Evolutionary conservation across 2,113 vertebrate genomes (phyloP), one percentile per base, ranked within the genome.

Genomic region (Gambusia affinis): DNA sequence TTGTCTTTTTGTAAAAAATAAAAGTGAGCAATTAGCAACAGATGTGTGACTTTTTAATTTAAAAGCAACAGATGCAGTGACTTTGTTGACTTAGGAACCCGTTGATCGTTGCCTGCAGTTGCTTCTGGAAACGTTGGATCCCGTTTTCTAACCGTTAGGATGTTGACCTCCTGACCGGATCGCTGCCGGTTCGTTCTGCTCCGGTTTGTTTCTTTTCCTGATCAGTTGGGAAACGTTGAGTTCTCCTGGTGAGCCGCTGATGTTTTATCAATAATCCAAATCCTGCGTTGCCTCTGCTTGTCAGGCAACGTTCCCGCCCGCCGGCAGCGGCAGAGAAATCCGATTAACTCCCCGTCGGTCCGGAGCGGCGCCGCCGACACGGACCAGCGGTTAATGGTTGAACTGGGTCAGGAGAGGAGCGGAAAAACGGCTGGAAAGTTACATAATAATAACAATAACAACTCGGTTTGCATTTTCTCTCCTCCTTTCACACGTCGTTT

Each of bases 261-360:
- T 76, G 79, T 63, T 80, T 87, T 69, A 88, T 88, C 86, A 80
- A 87, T 90, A 91, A 89, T 28, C 71, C 65, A 88, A 88, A 81
- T 72, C 77, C 42, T 44, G 14, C 62, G 77, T 73, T 64, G 72
- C 64, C 5, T 84, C 19, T 54, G n/a, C 76, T 37, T 72, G 80
- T 85, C 81, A 79, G 74, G 78, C 64, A 31, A 12, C 22, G 19
- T 35, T 75, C 76, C 70, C 54, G 67, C 72, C 44, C 68, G 65
- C 62, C 67, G 65, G 76, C 82, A 60, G 42, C 51, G 37, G 42
- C 62, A 42, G 76, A 61, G 63, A 61, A 74, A 27, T 47, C 80
- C 72, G 74, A 88, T 89, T 88, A 86, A 83, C 85, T 88, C 78
- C 79, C 70, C 80, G 79, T 27, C n/a, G 47, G 19, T 24, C 4